Evolutionary conservation across 2,113 vertebrate species (phyloP).

Genomic region (Callipepla californica): DNA sequence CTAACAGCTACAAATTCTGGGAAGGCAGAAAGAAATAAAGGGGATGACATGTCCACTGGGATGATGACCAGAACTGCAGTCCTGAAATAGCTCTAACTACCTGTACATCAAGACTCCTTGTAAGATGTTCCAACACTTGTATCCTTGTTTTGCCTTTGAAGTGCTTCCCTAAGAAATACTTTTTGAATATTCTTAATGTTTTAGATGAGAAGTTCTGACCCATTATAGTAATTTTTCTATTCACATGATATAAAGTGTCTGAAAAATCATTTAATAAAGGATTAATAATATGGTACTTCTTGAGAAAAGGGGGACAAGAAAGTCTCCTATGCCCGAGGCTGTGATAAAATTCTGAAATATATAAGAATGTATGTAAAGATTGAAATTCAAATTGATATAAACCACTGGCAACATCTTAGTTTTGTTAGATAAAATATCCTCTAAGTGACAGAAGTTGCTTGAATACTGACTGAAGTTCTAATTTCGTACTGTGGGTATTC

Average conservation of each 20-base stretch:
- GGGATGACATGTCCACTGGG: background rate
- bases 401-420: background rate
- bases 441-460: background rate
- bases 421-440: conserved; percentile 20
- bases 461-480: conserved; percentile 3
- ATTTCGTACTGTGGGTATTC: background rate
- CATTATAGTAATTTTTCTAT: background rate
- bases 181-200: background rate
- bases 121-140: no score
- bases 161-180: background rate
- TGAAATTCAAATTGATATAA: conserved; percentile 8
- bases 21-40: background rate
- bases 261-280: background rate
- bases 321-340: background rate
- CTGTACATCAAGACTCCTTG: no score
- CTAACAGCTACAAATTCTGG: background rate
- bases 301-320: background rate
- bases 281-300: background rate
- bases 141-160: background rate
- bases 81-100: no score
- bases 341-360: background rate
- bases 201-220: background rate
- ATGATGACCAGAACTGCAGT: no score
- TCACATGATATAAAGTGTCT: background rate
- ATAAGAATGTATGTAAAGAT: background rate